phyloP scores from a whole-genome alignment of 1,140 invertebrate genomes.

The Brachionus rotundiformis region DNA sequence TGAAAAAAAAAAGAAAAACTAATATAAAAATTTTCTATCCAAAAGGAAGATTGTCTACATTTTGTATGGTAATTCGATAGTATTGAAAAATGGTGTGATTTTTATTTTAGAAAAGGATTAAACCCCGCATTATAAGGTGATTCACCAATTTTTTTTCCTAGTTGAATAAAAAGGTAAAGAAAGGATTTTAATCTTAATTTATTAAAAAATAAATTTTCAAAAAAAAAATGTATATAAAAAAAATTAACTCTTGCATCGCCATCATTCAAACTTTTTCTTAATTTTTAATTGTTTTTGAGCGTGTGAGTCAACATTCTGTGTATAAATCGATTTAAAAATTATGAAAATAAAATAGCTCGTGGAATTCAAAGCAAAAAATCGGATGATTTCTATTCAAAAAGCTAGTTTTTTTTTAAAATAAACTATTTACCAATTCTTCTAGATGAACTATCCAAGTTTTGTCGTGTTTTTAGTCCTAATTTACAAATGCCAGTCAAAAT shows the following conservation, averaged over 20 bases:
- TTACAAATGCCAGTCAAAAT: conserved; percentile 17
- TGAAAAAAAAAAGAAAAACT: neutral
- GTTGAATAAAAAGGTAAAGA: neutral
- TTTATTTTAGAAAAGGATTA: neutral
- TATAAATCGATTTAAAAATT: neutral
- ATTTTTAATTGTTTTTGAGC: neutral
- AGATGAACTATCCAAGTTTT: conserved; percentile 8
- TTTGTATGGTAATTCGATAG: neutral
- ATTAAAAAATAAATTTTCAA: neutral
- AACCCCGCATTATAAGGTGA: neutral
- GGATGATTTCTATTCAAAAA: neutral
- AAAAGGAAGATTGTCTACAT: neutral
- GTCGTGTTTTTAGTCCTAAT: neutral
- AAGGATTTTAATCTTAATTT: too few relatives aligned
- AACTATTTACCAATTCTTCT: neutral
- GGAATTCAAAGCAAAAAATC: conserved; percentile 6
- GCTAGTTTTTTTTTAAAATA: too few relatives aligned
- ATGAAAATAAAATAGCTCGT: neutral
- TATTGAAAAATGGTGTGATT: neutral
- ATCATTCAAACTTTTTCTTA: neutral
- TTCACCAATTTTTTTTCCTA: neutral
- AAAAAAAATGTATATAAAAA: neutral
- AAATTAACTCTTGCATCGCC: too few relatives aligned
- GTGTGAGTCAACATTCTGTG: neutral
- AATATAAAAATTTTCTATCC: neutral